Conservation (phyloP, 2,888 invertebrate genomes). For the Hecatera dysodea region DNA sequence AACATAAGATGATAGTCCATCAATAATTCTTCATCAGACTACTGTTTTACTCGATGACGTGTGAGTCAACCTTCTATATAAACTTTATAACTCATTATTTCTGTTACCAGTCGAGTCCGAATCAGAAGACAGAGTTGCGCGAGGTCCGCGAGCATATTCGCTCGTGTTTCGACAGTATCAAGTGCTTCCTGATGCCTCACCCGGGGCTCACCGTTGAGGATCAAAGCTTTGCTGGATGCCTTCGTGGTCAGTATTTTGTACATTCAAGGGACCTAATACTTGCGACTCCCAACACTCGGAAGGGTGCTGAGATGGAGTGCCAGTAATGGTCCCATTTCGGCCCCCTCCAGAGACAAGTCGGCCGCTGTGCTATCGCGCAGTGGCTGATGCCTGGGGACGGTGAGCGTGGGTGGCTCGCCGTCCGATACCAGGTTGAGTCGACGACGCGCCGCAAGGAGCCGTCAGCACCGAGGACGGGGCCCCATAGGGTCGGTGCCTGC, state of each 20-base stretch:
- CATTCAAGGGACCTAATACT: background rate
- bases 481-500: too few relatives aligned
- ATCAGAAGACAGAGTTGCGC: slow-evolving; percentile 97
- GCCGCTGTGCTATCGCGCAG: too few relatives aligned
- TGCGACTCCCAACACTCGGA: too few relatives aligned
- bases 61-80: background rate
- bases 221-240: slow-evolving; percentile 97
- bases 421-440: too few relatives aligned
- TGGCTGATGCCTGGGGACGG: too few relatives aligned
- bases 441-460: too few relatives aligned
- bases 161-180: slow-evolving; percentile 97
- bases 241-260: slow-evolving; percentile 87
- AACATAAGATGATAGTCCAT: background rate
- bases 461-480: too few relatives aligned
- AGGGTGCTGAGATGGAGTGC: too few relatives aligned
- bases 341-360: too few relatives aligned
- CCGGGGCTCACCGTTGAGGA: slow-evolving; percentile 98
- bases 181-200: slow-evolving; percentile 99
- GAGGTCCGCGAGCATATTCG: slow-evolving; percentile 97
- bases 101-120: slow-evolving; percentile 92
- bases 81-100: background rate
- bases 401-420: too few relatives aligned
- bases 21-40: background rate
- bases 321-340: too few relatives aligned
- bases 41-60: background rate